Evolutionary conservation across 1,140 invertebrate genomes (phyloP).

Genomic region (Radopholus similis): DNA sequence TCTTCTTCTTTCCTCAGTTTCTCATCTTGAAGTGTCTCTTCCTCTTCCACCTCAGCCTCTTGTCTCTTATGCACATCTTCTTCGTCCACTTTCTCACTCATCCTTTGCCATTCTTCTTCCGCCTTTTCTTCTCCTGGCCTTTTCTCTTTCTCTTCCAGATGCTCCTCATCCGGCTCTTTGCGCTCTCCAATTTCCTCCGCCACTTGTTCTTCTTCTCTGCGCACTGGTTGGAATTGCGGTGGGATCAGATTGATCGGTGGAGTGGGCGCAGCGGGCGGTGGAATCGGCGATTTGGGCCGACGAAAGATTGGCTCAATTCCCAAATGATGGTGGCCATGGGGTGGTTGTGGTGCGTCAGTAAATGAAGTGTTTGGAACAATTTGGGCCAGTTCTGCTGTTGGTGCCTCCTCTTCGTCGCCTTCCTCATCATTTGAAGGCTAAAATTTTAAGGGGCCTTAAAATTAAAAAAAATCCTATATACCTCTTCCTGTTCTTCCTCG

Average conservation of each 20-base stretch:
- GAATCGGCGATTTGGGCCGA: slow-evolving; percentile 16
- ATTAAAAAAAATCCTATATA: neutral
- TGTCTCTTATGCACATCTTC: neutral
- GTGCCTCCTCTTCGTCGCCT: slow-evolving; percentile 1
- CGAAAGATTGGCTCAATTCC: neutral
- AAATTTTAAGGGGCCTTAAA: neutral
- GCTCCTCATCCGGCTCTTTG: neutral
- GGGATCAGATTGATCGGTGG: too few species aligned
- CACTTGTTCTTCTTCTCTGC: neutral
- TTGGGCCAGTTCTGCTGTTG: neutral
- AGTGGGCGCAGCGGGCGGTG: slow-evolving; percentile 7
- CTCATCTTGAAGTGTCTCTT: slow-evolving; percentile 5
- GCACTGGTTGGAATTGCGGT: neutral
- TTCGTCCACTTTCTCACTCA: neutral
- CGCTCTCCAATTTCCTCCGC: neutral
- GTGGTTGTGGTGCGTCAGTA: neutral
- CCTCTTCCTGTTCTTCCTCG: neutral
- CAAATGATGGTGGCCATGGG: neutral
- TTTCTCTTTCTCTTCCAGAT: neutral
- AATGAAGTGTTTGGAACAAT: too few species aligned
- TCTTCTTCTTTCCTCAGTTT: slow-evolving; percentile 1
- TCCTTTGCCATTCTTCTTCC: neutral
- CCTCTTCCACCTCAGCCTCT: neutral
- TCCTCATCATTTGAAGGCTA: neutral
- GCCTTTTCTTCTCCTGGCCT: slow-evolving; percentile 2